phyloP scores from a whole-genome alignment of 2,797 vertebrate genomes.

The Pseudochirops cupreus region DNA sequence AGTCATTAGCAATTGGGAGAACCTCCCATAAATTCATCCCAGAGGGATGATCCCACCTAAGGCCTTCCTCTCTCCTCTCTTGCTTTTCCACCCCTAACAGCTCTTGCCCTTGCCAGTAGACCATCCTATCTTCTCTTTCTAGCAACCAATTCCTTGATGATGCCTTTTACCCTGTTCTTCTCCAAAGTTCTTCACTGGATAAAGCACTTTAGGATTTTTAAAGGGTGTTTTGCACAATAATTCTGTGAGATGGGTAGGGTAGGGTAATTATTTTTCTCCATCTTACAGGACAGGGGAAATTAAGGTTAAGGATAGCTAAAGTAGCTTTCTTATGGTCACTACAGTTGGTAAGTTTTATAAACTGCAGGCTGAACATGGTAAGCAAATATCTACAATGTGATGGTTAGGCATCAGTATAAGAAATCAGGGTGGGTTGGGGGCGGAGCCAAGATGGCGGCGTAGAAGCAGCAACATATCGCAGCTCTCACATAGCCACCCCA shows the following conservation, averaged over 20 bases:
- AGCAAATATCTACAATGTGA: neutral
- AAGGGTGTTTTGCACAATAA: neutral
- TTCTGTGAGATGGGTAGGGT: neutral
- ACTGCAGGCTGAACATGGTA: neutral
- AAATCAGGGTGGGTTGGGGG: too few species aligned
- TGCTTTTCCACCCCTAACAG: neutral
- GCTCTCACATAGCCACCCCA: too few species aligned
- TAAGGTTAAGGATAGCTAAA: neutral
- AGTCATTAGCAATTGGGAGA: neutral
- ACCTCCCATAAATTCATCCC: neutral
- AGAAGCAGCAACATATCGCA: too few species aligned
- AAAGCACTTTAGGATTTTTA: neutral
- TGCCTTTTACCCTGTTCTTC: neutral
- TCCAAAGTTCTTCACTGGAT: neutral
- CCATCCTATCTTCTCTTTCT: neutral
- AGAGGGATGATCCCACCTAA: neutral
- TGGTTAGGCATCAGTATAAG: neutral
- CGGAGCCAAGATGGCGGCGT: too few species aligned
- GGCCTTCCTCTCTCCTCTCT: neutral
- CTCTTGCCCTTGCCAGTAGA: neutral
- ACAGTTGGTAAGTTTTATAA: neutral
- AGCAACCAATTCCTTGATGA: neutral
- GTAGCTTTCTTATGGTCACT: neutral
- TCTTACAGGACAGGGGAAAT: neutral
- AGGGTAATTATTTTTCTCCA: neutral